phyloP scores from a whole-genome alignment of 2,797 vertebrate species.

The Myoxocephalus aenaeus region DNA sequence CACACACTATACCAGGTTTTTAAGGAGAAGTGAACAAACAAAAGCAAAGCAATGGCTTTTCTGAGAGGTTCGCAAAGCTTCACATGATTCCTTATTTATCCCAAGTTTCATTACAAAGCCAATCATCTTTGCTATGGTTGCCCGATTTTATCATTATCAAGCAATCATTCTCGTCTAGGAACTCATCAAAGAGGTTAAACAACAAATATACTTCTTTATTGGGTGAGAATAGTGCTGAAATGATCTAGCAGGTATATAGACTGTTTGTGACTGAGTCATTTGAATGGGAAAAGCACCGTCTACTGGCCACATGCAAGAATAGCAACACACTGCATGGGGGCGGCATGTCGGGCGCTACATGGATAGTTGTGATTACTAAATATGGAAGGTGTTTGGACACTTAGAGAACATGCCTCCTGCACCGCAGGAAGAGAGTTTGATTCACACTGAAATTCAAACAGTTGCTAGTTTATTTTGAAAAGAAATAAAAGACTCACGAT shows the following conservation, averaged over 20 bases:
- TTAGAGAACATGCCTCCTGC: background rate
- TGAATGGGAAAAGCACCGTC: constrained; percentile 81
- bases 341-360: background rate
- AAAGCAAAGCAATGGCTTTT: constrained; percentile 41
- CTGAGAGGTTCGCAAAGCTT: constrained; percentile 54
- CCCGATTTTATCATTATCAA: constrained; percentile 77
- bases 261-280: constrained; percentile 47
- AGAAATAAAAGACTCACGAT: background rate
- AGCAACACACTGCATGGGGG: constrained; percentile 39
- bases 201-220: constrained; percentile 71
- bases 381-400: background rate
- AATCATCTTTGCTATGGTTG: constrained; percentile 77
- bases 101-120: constrained; percentile 73
- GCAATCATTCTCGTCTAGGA: constrained; percentile 68
- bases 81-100: constrained; percentile 69
- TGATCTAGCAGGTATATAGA: constrained; percentile 30
- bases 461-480: background rate
- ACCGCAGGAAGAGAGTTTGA: background rate
- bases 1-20: constrained; percentile 20
- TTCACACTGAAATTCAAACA: background rate
- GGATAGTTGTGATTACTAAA: background rate
- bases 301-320: constrained; percentile 70
- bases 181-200: constrained; percentile 79
- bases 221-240: constrained; percentile 58
- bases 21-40: constrained; percentile 49